Evolutionary conservation across 2,888 invertebrate species (phyloP), one percentile per base, ranked within the genome.

Genomic region (Allygus modestus): DNA sequence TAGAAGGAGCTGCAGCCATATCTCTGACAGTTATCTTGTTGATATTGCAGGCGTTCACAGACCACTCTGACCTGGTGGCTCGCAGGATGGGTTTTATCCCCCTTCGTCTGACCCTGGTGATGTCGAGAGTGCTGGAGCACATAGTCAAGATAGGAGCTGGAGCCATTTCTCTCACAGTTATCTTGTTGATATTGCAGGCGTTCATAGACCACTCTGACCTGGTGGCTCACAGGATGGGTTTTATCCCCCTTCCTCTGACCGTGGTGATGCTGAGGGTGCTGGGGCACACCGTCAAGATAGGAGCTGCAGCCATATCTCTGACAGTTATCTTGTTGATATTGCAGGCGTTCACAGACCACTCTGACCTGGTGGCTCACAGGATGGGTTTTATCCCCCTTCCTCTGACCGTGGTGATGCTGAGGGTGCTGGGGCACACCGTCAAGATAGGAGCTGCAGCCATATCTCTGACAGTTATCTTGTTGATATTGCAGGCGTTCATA

Each of bases 311-410:
- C n/a, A n/a, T n/a, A n/a, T n/a, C n/a, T n/a, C 4, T 37, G 37
- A 37, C 4, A 37, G 4, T 4, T 54, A 17, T 54, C 15, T 17
- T 54, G 54, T n/a, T n/a, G n/a, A n/a, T n/a, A n/a, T 17, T 73
- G 0, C 89, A 93, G 91, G 98, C 99, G 0, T 98, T 98, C 90
- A 97, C 98, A 12, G 99, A 99, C 91, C 98, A 99, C 89, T 98
- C 98, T 0, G 99, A 99, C 90, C 91, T 98, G 88, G 97, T 99
- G 7, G 98, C 99, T 0, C 92, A 99, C 7, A 92, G 99, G 84
- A 98, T 99, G 98, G 99, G 99, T 0, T 99, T 99, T 90, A 99
- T 99, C 89, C 99, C 99, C 0, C 92, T 99, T 88, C 99, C 99
- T 0, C 91, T 99, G 58, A 96, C 97, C 0, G 98, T 99, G 12